Evolutionary conservation across 2,888 invertebrate species (phyloP).

Genomic region (Orthosia cruda): DNA sequence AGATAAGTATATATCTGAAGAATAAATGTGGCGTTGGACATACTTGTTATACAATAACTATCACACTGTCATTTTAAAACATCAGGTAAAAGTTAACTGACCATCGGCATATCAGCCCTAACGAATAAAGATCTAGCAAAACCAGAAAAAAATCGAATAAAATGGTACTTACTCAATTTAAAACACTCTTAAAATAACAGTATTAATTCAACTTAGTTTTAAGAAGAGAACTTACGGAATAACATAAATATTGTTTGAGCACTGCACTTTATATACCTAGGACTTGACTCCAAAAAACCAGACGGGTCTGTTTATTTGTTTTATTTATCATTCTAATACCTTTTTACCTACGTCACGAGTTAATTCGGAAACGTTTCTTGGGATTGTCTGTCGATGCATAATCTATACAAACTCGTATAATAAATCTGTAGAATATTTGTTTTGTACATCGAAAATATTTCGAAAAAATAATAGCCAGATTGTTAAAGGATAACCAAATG

Average conservation of each 20-base stretch:
- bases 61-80: too few relatives aligned
- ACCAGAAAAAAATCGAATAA: not conserved
- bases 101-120: too few relatives aligned
- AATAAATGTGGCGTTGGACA: too few relatives aligned
- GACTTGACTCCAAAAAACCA: conserved; percentile 47
- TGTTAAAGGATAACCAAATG: too few relatives aligned
- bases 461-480: too few relatives aligned
- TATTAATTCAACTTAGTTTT: conserved; percentile 39
- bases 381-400: conserved; percentile 14
- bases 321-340: conserved; percentile 53
- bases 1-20: too few relatives aligned
- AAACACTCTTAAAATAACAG: not conserved
- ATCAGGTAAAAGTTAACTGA: too few relatives aligned
- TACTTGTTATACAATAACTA: too few relatives aligned
- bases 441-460: too few relatives aligned
- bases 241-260: not conserved
- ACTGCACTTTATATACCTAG: conserved; percentile 66
- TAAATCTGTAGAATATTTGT: too few relatives aligned
- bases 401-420: too few relatives aligned
- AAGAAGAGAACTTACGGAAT: not conserved
- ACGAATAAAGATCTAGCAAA: not conserved
- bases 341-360: conserved; percentile 39
- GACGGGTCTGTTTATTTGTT: conserved; percentile 31
- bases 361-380: conserved; percentile 21
- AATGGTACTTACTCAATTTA: not conserved